Evolutionary conservation across 2,888 invertebrate species (phyloP), one percentile per base, ranked within the genome.

Genomic region (Capitulum mitella): DNA sequence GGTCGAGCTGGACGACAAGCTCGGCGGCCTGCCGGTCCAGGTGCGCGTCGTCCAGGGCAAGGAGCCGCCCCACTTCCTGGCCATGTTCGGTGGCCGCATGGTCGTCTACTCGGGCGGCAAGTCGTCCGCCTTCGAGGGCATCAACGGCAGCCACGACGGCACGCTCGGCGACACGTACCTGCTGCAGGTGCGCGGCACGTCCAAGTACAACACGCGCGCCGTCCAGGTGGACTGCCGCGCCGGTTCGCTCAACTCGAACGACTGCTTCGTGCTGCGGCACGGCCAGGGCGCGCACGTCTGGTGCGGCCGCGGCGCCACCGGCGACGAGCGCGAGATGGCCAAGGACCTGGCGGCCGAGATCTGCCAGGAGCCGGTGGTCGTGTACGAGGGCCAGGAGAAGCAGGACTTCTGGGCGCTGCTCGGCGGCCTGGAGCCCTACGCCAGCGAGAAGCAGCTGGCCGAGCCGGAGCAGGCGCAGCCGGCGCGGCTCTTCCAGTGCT

Each of bases 291-390:
- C 82, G 16, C 87, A 88, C 6, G 92, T 90, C 87, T 91, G 97
- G 79, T 97, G 97, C 97, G 94, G 94, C 85, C 97, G 96, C 3
- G 93, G 92, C 83, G 90, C 91, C 82, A 94, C 95, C 80, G 96
- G 95, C 0, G 97, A 97, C 0, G 97, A 97, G 87, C 94, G 95
- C 84, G 89, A 97, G 75, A 96, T 97, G 87, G 93, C 94, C 87
- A 96, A 96, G 77, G 94, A 96, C 87, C 89, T 90, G 77, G 90
- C 95, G 84, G 92, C 88, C 14, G 82, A 83, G 48, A 78, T 78
- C 16, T 79, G 79, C 37, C 89, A 90, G 26, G 93, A 93, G 81
- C 91, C 91, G 81, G 89, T 90, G 29, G 89, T 94, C 19, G 88
- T 93, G 79, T 90, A 91, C 85, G 93, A 95, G 88, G 92, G 93